Conservation (phyloP, 2,113 vertebrate species). For the Sakesphorus luctuosus region DNA sequence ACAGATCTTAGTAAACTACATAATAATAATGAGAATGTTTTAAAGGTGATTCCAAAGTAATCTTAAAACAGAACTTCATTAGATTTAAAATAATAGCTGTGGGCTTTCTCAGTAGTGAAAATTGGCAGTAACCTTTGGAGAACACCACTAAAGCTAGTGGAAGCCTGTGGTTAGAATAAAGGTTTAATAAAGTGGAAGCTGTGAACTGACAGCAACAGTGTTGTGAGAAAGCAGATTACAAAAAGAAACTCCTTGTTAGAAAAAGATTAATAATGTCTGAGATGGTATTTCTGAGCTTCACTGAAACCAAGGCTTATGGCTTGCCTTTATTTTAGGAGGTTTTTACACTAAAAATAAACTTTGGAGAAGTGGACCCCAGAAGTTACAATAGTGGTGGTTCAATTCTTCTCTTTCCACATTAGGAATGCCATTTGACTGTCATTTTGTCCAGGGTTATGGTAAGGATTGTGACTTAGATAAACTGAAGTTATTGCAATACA, state of each 20-base stretch:
- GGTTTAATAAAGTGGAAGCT: background rate
- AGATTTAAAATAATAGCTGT: background rate
- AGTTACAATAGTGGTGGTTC: background rate
- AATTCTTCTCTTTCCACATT: background rate
- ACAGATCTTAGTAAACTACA: background rate
- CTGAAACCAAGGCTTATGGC: background rate
- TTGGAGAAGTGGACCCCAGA: background rate
- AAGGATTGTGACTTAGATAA: background rate
- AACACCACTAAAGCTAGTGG: background rate
- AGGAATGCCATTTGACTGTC: background rate
- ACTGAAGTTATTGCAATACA: background rate
- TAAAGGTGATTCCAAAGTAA: background rate
- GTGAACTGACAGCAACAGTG: background rate
- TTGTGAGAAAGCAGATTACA: background rate
- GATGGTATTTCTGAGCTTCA: background rate
- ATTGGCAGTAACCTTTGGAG: background rate
- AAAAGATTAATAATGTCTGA: background rate
- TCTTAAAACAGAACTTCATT: background rate
- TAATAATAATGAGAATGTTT: background rate
- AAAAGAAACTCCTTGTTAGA: background rate
- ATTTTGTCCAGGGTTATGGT: background rate
- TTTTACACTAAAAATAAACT: background rate
- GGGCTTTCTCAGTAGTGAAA: background rate
- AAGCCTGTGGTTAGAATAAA: background rate
- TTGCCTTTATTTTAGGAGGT: background rate